These are phyloP conservation scores for Atrichornis clamosus DNA, from an alignment of 2,113 vertebrate genomes.

Conservation along the genomic window DNA sequence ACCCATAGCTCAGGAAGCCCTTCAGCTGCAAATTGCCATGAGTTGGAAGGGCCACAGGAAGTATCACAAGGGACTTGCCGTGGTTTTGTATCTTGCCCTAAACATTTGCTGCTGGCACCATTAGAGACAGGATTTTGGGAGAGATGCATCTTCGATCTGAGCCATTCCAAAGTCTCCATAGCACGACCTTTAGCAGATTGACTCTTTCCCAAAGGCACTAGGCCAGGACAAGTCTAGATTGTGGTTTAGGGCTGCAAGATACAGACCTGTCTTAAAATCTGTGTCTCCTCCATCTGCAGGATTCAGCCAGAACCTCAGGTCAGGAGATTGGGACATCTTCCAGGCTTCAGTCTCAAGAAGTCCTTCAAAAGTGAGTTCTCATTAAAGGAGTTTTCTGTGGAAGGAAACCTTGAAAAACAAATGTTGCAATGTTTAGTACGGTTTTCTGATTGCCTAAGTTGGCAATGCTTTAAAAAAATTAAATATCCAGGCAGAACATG, in stretches of 20 bases:
- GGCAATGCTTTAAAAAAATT: neutral
- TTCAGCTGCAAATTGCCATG: neutral
- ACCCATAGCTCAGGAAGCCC: neutral
- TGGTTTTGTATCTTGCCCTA: neutral
- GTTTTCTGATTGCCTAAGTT: neutral
- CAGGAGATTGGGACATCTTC: neutral
- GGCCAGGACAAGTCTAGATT: neutral
- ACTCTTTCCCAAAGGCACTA: neutral
- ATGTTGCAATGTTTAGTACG: neutral
- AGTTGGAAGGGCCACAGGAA: neutral
- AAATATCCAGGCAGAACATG: neutral
- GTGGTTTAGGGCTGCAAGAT: neutral
- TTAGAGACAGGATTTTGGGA: neutral
- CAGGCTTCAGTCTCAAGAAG: neutral
- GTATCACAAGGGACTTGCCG: neutral
- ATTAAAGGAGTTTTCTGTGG: neutral
- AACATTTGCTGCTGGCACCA: neutral
- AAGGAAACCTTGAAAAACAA: neutral
- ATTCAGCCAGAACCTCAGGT: neutral
- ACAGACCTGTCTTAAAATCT: neutral
- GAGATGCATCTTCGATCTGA: neutral
- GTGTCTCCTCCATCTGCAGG: neutral
- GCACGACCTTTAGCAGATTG: neutral
- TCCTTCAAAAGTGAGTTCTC: neutral
- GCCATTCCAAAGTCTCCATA: neutral